These are phyloP conservation scores for Oegoconia quadripuncta DNA, from an alignment of 2,888 invertebrate genomes.

Conservation along the genomic window DNA sequence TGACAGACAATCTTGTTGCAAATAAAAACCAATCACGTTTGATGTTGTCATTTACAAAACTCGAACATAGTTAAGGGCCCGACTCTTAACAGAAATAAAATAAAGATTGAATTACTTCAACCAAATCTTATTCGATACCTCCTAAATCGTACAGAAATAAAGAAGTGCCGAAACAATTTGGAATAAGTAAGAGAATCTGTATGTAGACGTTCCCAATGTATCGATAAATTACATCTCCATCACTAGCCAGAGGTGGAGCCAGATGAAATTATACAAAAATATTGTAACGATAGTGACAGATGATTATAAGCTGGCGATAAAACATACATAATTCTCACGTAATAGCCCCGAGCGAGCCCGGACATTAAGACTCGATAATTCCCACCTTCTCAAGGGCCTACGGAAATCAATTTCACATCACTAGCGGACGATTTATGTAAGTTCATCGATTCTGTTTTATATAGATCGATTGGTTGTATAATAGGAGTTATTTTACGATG, in stretches of 20 bases:
- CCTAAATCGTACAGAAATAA: no score
- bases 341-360: constrained; percentile 49
- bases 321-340: constrained; percentile 76
- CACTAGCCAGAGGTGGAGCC: constrained; percentile 47
- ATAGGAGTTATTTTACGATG: no score
- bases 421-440: constrained; percentile 42
- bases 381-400: constrained; percentile 40
- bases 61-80: no score
- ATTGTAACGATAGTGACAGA: constrained; percentile 78
- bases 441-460: constrained; percentile 37
- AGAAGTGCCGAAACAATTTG: no score
- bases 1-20: no score
- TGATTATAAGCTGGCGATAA: constrained; percentile 78
- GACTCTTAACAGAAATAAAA: no score
- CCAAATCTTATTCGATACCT: no score
- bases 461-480: constrained; percentile 17
- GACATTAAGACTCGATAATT: constrained; percentile 51
- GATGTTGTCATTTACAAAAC: no score
- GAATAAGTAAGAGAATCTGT: no score
- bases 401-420: constrained; percentile 64
- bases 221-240: constrained; percentile 13
- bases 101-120: no score
- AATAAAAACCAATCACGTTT: no score
- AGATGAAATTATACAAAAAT: constrained; percentile 76
- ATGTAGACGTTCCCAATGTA: not conserved